Base-by-base conservation (phyloP, 2,113 vertebrate genomes). In the Tichodroma muraria region DNA sequence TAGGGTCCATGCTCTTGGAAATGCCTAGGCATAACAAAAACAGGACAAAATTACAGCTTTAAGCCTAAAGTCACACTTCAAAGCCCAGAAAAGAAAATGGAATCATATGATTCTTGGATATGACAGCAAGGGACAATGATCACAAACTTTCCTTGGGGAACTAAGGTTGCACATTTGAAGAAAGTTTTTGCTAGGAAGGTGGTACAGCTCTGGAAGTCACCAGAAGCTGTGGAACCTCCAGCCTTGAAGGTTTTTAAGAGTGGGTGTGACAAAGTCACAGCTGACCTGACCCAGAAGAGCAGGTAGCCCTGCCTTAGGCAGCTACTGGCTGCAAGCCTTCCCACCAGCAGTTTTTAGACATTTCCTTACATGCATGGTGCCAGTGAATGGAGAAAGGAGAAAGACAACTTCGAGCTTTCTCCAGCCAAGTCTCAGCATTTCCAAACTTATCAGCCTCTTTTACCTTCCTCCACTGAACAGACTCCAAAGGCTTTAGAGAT, bases 1-100 rank as follows among this genome's bases (percentile, higher is more conserved):
- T 72, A 4, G 99, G 98, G 83, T 99, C 99, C 97, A 99, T 86
- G 77, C 98, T 98, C 97, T 99, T 99, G 79, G 98, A 98, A 75
- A 98, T 96, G 91, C 97, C 98, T 98, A 61, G 18, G 19, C 18
- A 71, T 31, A 88, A 97, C 44, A 61, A 25, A 83, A 44, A 85
- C 63, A 57, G 1, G 12, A 49, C 25, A 71, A 49, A 64, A 37
- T 33, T 66, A 28, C 14, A 60, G 25, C 15, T 80, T 83, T 33
- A 88, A 77, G n/a, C 44, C 52, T n/a, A 7, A 54, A 64, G 31
- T 44, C 40, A 64, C 49, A 53, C 35, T 83, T 77, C 59, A 80
- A 88, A 61, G 33, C 23, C 10, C 11, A 4, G 30, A 45, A 77
- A 80, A 42, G 13, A 76, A 80, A 80, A 59, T 0, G 1, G 14